phyloP scores from a whole-genome alignment of 2,888 invertebrate genomes.

The Minunthozetes semirufus region DNA sequence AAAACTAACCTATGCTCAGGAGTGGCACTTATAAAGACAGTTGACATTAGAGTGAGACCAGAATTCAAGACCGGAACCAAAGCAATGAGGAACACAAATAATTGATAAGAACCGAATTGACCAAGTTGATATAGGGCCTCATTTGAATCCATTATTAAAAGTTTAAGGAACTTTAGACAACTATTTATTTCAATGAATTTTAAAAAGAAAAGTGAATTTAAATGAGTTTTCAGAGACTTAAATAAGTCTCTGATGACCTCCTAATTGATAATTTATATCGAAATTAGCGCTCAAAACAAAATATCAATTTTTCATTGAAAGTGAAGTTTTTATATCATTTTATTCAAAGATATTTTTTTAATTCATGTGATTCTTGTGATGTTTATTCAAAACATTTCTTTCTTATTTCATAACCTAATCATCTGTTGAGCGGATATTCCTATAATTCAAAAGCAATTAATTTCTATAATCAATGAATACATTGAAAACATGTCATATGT shows the following conservation, averaged over 20 bases:
- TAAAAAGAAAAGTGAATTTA: neutral
- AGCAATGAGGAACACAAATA: neutral
- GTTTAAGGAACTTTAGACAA: neutral
- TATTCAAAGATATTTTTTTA: too few relatives aligned
- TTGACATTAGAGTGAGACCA: neutral
- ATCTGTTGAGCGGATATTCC: conserved; percentile 1
- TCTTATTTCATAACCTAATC: neutral
- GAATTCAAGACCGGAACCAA: neutral
- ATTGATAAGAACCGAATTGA: neutral
- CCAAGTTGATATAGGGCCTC: neutral
- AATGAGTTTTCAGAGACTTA: neutral
- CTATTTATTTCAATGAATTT: neutral
- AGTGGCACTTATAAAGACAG: neutral
- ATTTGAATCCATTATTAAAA: neutral
- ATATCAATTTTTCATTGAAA: neutral
- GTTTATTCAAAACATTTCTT: neutral
- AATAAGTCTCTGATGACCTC: neutral
- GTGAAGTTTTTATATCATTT: too few relatives aligned
- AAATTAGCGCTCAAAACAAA: neutral
- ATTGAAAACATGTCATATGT: neutral
- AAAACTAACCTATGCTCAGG: neutral
- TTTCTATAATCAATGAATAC: neutral
- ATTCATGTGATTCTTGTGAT: neutral
- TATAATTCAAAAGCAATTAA: neutral
- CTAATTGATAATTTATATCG: neutral